Base-by-base conservation (phyloP, 1,140 invertebrate genomes). In the Apocrypta bakeri region DNA sequence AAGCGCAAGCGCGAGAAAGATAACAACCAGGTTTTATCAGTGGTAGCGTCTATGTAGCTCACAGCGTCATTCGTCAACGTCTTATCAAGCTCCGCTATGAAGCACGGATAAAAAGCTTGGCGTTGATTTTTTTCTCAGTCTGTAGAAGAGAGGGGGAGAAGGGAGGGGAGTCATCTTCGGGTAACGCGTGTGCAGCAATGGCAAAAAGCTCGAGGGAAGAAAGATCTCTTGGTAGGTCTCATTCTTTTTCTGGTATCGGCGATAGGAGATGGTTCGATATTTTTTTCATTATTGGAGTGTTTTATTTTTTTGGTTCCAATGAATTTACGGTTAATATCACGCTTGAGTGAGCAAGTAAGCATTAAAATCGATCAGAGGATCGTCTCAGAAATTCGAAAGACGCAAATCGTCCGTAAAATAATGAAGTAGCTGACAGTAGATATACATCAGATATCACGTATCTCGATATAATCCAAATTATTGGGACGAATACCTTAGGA, bases 61-160 rank as follows among this genome's bases (percentile, higher is more conserved):
- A 85, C 71, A 71, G 81, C 85, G 85, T 89, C 88, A 87, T 90
- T 89, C 89, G 87, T 90, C 89, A 90, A 89, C 85, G 88, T 88
- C 89, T 87, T 89, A 90, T 90, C 88, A 90, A 88, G 80, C 61
- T 76, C 37, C 31, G 11, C 48, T 29, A 17, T 29, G 31, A 1
- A 24, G 69, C 21, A 0, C 0, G 48, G 72, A 79, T 82, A 84
- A 86, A 83, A 84, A 86, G 21, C 71, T 66, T 24, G 68, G 73
- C 82, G 75, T 74, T 78, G 81, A 73, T 77, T 72, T 78, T 79
- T 82, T 76, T 82, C 72, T 76, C 80, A 64, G 17, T 2, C 24
- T 9, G 21, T 3, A 17, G 14, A 3, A 48, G 21, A 17, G 48
- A 14, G 21, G 1, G 17, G 7, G 6, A 56, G 48, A 2, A 48